Conservation (phyloP, 92 coral and sea anemone genomes). For the Pocillopora meandrina region DNA sequence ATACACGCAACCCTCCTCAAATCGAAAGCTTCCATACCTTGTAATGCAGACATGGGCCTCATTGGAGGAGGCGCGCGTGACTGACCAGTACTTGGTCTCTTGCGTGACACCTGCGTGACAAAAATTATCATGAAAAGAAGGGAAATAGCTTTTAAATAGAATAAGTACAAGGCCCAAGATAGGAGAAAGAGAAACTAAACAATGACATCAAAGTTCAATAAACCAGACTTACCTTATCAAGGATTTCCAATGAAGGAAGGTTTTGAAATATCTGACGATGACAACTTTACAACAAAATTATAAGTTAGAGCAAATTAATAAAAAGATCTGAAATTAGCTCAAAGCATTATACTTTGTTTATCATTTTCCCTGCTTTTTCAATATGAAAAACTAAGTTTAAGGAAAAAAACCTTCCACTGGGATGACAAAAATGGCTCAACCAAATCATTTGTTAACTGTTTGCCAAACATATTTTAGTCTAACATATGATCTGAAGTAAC, state of each 20-base stretch:
- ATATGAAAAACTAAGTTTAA: too few species aligned
- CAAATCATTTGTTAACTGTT: too few species aligned
- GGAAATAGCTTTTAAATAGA: too few species aligned
- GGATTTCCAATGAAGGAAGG: slow-evolving; percentile 73
- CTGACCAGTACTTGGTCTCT: slow-evolving; percentile 79
- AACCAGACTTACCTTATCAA: slow-evolving; percentile 72
- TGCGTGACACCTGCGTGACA: slow-evolving; percentile 67
- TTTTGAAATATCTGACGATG: slow-evolving; percentile 74
- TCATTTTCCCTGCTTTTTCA: background rate
- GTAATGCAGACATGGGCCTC: slow-evolving; percentile 92
- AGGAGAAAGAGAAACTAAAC: background rate
- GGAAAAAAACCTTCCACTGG: too few species aligned
- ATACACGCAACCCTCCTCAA: background rate
- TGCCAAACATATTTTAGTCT: too few species aligned
- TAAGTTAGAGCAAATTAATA: background rate
- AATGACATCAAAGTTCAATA: background rate
- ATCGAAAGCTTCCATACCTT: slow-evolving; percentile 41
- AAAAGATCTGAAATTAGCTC: background rate
- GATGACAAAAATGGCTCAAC: too few species aligned
- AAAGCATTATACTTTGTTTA: too few species aligned
- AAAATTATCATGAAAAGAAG: background rate
- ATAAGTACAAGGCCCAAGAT: background rate
- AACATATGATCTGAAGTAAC: too few species aligned
- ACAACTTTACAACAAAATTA: slow-evolving; percentile 25
- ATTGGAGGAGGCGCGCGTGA: slow-evolving; percentile 81